A percentile compares a stretch with the other conserved stretches of the same genome.
Conservation (phyloP, 1,140 invertebrate species). For the Kradibia gibbosae region DNA sequence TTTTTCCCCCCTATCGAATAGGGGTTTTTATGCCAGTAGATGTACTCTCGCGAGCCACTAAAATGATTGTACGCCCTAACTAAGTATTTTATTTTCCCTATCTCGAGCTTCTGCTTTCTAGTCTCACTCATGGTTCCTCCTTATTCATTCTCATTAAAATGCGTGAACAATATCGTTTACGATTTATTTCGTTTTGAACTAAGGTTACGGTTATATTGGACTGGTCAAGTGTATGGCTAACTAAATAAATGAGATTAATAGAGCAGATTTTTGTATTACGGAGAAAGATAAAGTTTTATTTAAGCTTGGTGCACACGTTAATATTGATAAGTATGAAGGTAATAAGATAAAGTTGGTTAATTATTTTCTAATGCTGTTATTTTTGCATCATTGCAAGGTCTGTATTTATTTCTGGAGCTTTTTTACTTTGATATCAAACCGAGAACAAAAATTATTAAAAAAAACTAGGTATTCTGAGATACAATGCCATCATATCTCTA, state of each 20-base stretch:
- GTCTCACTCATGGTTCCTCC: too few species aligned
- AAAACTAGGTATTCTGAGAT: neutral
- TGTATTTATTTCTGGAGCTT: neutral
- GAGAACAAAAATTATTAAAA: slow-evolving; percentile 10
- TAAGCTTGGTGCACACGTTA: neutral
- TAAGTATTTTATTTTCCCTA: too few species aligned
- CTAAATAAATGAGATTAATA: neutral
- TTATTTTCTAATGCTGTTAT: too few species aligned
- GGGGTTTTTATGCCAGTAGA: too few species aligned
- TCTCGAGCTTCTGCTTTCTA: too few species aligned
- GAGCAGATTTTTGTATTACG: neutral
- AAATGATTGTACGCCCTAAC: too few species aligned
- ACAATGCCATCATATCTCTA: neutral
- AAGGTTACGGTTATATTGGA: neutral
- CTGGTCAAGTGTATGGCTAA: neutral
- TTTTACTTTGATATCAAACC: neutral
- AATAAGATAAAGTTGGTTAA: neutral
- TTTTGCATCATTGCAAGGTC: neutral
- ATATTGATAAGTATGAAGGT: neutral
- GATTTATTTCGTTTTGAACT: neutral
- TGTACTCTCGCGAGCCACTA: too few species aligned
- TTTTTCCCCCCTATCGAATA: too few species aligned
- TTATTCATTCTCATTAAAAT: too few species aligned
- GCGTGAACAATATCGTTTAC: neutral
- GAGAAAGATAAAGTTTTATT: neutral